Conservation (phyloP, 2,113 vertebrate species). For the Perca fluviatilis region DNA sequence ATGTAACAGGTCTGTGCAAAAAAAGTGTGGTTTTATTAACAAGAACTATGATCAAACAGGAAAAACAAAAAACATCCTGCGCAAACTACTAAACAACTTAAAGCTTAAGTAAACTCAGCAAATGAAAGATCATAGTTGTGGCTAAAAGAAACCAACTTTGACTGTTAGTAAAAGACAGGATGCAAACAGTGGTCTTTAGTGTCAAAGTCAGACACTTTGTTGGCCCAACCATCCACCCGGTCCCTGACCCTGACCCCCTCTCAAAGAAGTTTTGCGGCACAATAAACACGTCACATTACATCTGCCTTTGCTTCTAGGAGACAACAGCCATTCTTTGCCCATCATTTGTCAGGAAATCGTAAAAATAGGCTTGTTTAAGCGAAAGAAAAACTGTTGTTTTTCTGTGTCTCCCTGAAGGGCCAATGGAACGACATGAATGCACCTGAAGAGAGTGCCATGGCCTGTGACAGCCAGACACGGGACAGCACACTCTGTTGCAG, state of each 20-base stretch:
- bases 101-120: background rate
- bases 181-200: background rate
- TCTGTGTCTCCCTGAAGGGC: conserved; percentile 2
- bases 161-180: background rate
- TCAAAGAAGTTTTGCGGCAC: background rate
- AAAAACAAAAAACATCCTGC: background rate
- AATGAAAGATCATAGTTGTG: background rate
- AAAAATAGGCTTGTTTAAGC: background rate
- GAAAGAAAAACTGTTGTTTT: background rate
- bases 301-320: background rate
- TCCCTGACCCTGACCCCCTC: background rate
- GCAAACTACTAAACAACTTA: background rate
- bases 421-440: background rate
- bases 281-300: background rate
- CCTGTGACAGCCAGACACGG: background rate
- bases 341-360: background rate
- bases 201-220: background rate
- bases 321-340: background rate
- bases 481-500: background rate
- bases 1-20: too few species aligned
- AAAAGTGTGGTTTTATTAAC: background rate
- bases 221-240: background rate
- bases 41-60: background rate
- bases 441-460: background rate
- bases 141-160: background rate